Conservation (phyloP, 2,888 invertebrate genomes). For the Drosophila neotestacea region DNA sequence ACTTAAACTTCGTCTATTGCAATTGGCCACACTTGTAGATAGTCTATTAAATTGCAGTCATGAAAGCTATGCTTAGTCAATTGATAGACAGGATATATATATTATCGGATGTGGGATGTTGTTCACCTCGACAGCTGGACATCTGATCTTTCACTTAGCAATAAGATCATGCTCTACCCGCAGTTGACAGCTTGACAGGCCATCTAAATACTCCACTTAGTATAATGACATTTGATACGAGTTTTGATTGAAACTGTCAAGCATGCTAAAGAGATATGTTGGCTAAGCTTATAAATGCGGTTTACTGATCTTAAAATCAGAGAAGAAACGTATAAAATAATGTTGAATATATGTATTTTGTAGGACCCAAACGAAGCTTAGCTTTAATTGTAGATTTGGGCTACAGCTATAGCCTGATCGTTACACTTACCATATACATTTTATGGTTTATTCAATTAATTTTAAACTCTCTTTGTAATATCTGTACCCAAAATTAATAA, state of each 20-base stretch:
- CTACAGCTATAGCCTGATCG: too few relatives aligned
- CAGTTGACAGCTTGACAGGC: conserved; percentile 12
- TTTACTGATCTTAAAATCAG: not conserved
- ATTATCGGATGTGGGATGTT: not conserved
- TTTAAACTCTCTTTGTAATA: too few relatives aligned
- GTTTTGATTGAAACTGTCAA: conserved; percentile 2
- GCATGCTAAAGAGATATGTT: not conserved
- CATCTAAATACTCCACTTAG: conserved; percentile 2
- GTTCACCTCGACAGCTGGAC: not conserved
- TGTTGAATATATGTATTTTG: too few relatives aligned
- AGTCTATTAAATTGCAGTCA: not conserved
- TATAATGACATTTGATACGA: not conserved
- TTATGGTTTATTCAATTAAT: too few relatives aligned
- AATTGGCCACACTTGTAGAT: conserved; percentile 5
- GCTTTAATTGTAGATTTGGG: too few relatives aligned
- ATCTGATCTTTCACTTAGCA: conserved; percentile 1
- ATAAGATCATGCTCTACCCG: conserved; percentile 1
- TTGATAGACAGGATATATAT: conserved; percentile 3
- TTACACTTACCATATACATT: too few relatives aligned
- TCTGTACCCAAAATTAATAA: too few relatives aligned
- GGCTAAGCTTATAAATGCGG: not conserved
- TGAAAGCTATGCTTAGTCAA: conserved; percentile 4
- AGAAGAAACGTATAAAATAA: too few relatives aligned
- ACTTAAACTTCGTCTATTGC: not conserved
- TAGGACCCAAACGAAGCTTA: too few relatives aligned